These are phyloP conservation scores for Telmatochromis sp. DNA, from an alignment of 2,113 vertebrate species.

Conservation along the genomic window DNA sequence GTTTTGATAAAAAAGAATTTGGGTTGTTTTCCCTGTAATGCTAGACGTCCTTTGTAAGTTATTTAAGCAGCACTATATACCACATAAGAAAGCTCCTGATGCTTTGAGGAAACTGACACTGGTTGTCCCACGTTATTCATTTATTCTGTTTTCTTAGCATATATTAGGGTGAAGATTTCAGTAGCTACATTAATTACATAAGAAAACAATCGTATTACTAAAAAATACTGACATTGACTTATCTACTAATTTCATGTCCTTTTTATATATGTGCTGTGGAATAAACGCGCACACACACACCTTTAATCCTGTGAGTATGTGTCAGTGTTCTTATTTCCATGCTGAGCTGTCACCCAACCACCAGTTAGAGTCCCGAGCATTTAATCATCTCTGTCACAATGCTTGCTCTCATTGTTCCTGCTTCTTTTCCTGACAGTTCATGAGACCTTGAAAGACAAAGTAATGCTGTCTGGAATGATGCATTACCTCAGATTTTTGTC, in stretches of 20 bases:
- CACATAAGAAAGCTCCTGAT: background rate
- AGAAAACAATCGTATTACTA: background rate
- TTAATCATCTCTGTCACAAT: background rate
- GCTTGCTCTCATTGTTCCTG: background rate
- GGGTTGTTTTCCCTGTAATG: fast-evolving
- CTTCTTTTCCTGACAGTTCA: background rate
- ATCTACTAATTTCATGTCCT: background rate
- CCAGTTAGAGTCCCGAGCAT: background rate
- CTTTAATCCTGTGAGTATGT: background rate
- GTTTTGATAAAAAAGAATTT: background rate
- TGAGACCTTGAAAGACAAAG: background rate
- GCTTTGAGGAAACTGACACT: background rate
- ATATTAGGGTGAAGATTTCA: background rate
- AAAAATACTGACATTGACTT: too few species aligned
- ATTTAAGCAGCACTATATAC: background rate
- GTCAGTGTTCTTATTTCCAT: background rate
- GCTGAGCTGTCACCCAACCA: background rate
- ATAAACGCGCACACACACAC: fast-evolving
- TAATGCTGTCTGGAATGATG: background rate
- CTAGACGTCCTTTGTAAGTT: background rate
- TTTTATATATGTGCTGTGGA: background rate
- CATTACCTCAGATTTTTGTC: background rate
- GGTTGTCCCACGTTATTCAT: background rate
- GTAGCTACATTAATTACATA: background rate
- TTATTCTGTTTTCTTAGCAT: background rate